Conservation (phyloP, 2,113 vertebrate genomes). For the Microtus oregoni region DNA sequence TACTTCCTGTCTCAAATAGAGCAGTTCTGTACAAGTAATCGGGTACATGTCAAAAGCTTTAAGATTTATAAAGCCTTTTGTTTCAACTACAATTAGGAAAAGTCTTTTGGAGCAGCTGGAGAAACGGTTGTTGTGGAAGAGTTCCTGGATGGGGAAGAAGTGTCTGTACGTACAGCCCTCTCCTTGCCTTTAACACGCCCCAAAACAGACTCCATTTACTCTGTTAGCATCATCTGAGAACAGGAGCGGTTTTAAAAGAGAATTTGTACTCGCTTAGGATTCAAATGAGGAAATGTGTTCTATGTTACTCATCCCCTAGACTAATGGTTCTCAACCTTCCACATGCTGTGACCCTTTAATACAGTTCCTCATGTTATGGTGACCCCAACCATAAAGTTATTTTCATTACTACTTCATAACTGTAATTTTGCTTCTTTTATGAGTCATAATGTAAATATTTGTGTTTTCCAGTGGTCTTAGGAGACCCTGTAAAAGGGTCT, state of each 20-base stretch:
- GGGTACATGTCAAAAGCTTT: conserved; percentile 4
- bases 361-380: not conserved
- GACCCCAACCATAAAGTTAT: not conserved
- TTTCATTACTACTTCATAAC: not conserved
- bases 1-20: not conserved
- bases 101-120: too few species aligned
- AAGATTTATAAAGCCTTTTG: not conserved
- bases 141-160: too few species aligned
- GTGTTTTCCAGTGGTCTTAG: not conserved
- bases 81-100: conserved; percentile 73
- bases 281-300: not conserved
- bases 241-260: not conserved
- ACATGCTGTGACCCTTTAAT: not conserved
- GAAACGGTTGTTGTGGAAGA: too few species aligned
- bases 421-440: not conserved
- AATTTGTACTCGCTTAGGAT: not conserved
- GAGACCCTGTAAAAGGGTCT: not conserved
- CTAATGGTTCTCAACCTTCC: too few species aligned
- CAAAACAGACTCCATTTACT: not conserved
- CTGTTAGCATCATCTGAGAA: not conserved
- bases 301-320: not conserved
- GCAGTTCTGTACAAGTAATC: not conserved
- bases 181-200: not conserved
- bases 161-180: conserved; percentile 87
- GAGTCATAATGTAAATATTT: not conserved